Conservation (phyloP, 2,797 vertebrate species). For the Rallus crepitans region DNA sequence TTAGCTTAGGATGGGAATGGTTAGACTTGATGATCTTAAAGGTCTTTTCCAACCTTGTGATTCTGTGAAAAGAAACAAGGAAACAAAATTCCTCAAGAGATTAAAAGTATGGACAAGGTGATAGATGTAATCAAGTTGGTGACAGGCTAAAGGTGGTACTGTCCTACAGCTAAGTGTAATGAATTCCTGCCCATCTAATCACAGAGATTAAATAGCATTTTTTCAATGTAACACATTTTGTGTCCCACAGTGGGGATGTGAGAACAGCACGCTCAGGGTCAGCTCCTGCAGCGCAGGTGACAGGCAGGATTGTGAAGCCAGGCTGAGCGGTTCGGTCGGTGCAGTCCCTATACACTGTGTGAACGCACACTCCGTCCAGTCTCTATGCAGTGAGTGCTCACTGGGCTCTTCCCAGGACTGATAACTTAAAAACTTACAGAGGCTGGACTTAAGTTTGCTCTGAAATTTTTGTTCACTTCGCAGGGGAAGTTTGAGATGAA, state of each 20-base stretch:
- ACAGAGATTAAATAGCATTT: neutral
- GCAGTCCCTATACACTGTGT: fast-evolving
- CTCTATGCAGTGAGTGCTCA: neutral
- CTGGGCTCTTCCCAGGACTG: neutral
- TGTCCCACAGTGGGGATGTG: neutral
- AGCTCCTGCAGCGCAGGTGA: neutral
- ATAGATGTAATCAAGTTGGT: neutral
- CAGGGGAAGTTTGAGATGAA: neutral
- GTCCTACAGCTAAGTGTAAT: neutral
- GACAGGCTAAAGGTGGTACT: neutral
- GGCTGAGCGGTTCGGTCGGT: neutral
- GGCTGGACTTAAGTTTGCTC: neutral
- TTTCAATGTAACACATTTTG: neutral
- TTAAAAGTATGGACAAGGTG: neutral
- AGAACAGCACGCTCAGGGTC: neutral
- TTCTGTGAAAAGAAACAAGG: neutral
- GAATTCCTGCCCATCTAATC: neutral
- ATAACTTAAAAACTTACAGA: neutral
- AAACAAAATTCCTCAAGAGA: neutral
- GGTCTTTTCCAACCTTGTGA: too few relatives aligned
- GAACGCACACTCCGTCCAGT: too few relatives aligned
- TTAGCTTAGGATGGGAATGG: too few relatives aligned
- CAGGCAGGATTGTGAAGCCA: neutral
- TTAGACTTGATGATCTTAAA: too few relatives aligned
- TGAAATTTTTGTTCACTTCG: neutral